Base-by-base conservation (phyloP, 2,888 invertebrate genomes). In the Bruchidius siliquastri region DNA sequence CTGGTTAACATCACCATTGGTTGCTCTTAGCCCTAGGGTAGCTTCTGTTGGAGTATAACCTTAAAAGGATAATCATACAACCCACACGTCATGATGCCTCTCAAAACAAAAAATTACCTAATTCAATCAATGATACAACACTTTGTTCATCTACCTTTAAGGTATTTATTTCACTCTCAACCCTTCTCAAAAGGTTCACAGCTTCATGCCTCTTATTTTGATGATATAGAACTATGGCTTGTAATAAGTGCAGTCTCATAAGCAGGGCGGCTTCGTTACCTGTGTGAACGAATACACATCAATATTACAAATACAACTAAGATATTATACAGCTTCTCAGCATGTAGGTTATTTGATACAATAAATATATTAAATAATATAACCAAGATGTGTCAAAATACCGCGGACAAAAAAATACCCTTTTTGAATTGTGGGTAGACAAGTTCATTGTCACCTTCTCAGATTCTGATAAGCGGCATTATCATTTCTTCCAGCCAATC, bases 191-290 rank as follows among this genome's bases (percentile, higher is more conserved):
- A 67, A 93, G 86, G 0, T 84, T 83, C 69, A 87, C 87, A 0
- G 95, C 92, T 74, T 92, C 91, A 0, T 87, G 85, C 0, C 92
- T 87, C 74, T 89, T 90, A 84, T 94, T 93, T 85, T 93, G 92
- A 83, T 95, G 94, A 82, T 92, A 96, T 0, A 92, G 88, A 22
- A 94, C 91, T 73, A 96, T 92, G 6, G 93, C 95, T 86, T 96
- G 94, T 72, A 96, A 87, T 72, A 96, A 85, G 86, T 95, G 93
- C 21, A 96, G 87, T 0, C 95, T 89, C 90, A 95, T 91, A 75
- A 94, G 89, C 18, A 96, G 85, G 0, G 92, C 94, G 2, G 92
- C 89, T 83, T 94, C 94, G 82, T 90, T 91, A 0, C 91, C 92
- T 89, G 85, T 67, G 79, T 13, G 1, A 80, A 71, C 68, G 71